These are phyloP conservation scores for Pomacea canaliculata DNA, from an alignment of 2,888 invertebrate species.

Conservation along the genomic window DNA sequence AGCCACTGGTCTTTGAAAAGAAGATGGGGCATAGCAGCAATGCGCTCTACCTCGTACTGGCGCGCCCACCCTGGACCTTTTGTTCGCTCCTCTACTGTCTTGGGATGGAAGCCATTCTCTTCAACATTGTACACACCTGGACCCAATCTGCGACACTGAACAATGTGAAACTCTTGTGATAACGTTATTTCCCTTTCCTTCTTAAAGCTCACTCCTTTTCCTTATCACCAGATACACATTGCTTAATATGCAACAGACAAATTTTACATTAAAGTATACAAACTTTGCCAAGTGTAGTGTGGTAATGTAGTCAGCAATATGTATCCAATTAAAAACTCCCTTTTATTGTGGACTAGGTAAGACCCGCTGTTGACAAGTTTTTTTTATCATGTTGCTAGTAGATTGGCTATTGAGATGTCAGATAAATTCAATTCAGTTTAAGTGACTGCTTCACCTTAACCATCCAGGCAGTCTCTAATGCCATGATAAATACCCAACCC, in stretches of 20 bases:
- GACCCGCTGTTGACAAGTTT: too few relatives aligned
- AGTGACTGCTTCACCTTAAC: too few relatives aligned
- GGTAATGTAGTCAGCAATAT: too few relatives aligned
- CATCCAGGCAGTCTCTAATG: too few relatives aligned
- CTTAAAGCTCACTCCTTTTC: neutral
- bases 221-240: neutral
- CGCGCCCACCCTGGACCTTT: slow-evolving; percentile 67
- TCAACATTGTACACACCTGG: slow-evolving; percentile 64
- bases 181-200: neutral
- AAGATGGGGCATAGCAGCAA: slow-evolving; percentile 66
- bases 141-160: slow-evolving; percentile 58
- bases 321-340: too few relatives aligned
- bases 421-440: too few relatives aligned
- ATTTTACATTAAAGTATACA: too few relatives aligned
- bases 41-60: slow-evolving; percentile 62
- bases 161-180: neutral
- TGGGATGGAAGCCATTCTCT: slow-evolving; percentile 57
- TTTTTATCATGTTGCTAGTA: too few relatives aligned
- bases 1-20: slow-evolving; percentile 68
- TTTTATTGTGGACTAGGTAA: too few relatives aligned
- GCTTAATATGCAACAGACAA: neutral
- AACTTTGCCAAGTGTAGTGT: too few relatives aligned
- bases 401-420: too few relatives aligned
- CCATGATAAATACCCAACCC: too few relatives aligned
- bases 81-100: slow-evolving; percentile 53